Evolutionary conservation across 2,888 invertebrate genomes (phyloP).

Genomic region (Palloptera scutellata): DNA sequence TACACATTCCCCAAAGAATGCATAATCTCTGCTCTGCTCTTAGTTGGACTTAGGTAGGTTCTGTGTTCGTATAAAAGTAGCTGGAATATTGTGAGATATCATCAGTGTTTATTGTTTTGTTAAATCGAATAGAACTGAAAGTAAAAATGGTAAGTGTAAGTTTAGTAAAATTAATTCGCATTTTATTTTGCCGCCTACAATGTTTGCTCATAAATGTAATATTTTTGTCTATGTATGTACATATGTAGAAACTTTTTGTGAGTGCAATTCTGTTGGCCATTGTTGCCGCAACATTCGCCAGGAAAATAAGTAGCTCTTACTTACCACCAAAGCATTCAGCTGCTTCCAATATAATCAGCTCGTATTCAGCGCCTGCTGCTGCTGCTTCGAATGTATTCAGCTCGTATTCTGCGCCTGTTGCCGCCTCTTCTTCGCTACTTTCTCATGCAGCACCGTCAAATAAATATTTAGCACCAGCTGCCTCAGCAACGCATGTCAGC

Average conservation of each 20-base stretch:
- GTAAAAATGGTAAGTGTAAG: slow-evolving; percentile 32
- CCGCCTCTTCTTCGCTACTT: not conserved
- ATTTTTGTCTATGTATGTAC: not conserved
- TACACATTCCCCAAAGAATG: not conserved
- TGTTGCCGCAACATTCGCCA: slow-evolving; percentile 36
- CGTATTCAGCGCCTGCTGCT: slow-evolving; percentile 32
- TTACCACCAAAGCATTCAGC: slow-evolving; percentile 46
- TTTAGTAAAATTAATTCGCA: not conserved
- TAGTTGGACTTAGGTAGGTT: not conserved
- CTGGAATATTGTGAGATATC: slow-evolving; percentile 12
- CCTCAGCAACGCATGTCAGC: slow-evolving; percentile 18
- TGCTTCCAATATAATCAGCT: slow-evolving; percentile 26
- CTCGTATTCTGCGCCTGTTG: slow-evolving; percentile 27
- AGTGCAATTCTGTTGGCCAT: slow-evolving; percentile 35
- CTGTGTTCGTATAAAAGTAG: slow-evolving; percentile 38
- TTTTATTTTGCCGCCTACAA: not conserved
- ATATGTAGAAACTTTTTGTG: slow-evolving; percentile 34
- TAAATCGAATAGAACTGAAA: slow-evolving; percentile 14
- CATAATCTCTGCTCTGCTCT: too few relatives aligned
- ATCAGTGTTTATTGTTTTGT: slow-evolving; percentile 33
- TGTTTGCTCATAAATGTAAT: too few relatives aligned
- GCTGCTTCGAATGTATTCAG: slow-evolving; percentile 16
- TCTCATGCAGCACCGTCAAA: slow-evolving; percentile 9
- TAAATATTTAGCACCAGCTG: slow-evolving; percentile 29
- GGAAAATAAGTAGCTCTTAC: slow-evolving; percentile 43